Evolutionary conservation across 2,113 vertebrate genomes (phyloP).

Genomic region (Psettodes erumei): DNA sequence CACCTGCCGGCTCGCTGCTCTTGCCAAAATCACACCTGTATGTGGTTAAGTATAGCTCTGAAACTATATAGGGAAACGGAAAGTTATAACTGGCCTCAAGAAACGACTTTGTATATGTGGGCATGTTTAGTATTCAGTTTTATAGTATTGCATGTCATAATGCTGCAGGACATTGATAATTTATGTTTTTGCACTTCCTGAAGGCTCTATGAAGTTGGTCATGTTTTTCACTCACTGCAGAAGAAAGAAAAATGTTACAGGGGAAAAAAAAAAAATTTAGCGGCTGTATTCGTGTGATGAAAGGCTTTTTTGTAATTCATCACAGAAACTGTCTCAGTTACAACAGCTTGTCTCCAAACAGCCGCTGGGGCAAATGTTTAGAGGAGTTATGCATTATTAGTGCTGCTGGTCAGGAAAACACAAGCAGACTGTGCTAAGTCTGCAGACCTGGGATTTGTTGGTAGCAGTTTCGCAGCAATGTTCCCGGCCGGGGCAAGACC

Average conservation of each 20-base stretch:
- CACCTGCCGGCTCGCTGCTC: slow-evolving; percentile 60
- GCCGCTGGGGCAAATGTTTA: slow-evolving; percentile 10
- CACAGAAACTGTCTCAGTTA: slow-evolving; percentile 14
- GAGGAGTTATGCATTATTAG: slow-evolving; percentile 40
- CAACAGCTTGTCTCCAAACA: slow-evolving; percentile 35
- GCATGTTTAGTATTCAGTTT: slow-evolving; percentile 33
- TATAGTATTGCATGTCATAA: slow-evolving; percentile 43
- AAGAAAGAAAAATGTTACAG: background rate
- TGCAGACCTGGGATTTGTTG: slow-evolving; percentile 22
- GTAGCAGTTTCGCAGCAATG: slow-evolving; percentile 33
- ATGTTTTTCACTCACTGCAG: background rate
- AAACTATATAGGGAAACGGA: slow-evolving; percentile 45
- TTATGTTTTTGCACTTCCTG: slow-evolving; percentile 20
- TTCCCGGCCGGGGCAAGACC: slow-evolving; percentile 19
- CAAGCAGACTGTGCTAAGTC: slow-evolving; percentile 16
- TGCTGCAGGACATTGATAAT: background rate
- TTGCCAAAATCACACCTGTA: slow-evolving; percentile 76
- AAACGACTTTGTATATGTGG: slow-evolving; percentile 13
- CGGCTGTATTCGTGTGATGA: slow-evolving; percentile 7
- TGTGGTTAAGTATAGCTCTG: slow-evolving; percentile 65
- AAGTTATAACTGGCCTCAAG: slow-evolving; percentile 53
- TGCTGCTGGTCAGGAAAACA: slow-evolving; percentile 43
- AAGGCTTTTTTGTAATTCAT: slow-evolving; percentile 28
- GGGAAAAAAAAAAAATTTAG: slow-evolving; percentile 4
- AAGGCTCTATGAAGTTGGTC: background rate